Evolutionary conservation across 2,113 vertebrate species (phyloP), one percentile per base, ranked within the genome.

Genomic region (Theristicus caerulescens): DNA sequence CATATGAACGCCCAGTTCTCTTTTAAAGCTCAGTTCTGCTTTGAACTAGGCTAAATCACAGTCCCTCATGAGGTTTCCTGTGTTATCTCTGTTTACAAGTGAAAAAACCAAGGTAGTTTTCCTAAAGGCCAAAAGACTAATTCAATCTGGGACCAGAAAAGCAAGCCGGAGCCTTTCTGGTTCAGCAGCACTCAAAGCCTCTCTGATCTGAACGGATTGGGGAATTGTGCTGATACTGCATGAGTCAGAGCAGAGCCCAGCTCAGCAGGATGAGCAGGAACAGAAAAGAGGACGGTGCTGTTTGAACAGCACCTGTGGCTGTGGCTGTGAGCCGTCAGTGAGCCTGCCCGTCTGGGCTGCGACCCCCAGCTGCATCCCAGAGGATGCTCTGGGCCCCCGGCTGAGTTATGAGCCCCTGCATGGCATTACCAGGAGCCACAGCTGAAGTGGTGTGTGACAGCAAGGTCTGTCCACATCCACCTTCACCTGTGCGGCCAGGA

Each of bases 181-280:
- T 95, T 96, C 95, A 97, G 84, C 81, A 94, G 54, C 93, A 93
- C 91, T 93, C 94, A 96, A 96, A 97, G 92, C 74, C 72, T 91
- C 74, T 92, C 89, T 96, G 96, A 96, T 95, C 70, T 91, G 94
- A 89, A 85, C 1, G 19, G 90, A 93, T 26, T 82, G 62, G 82
- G 73, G 90, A 93, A 85, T 90, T 94, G 93, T 93, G 96, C 90
- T 97, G 96, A 96, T 96, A 76, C 7, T 49, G 94, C 96, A 92
- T 95, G 94, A 97, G 92, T 96, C 96, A 97, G 94, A 91, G 93
- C 70, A 87, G 84, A 94, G 84, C 78, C 87, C 93, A 94, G 96
- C 94, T 94, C 87, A 94, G 94, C 96, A 96, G 87, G 96, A 91
- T 1, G 49, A 94, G 74, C 96, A 88, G 87, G 94, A 96, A 76